These are phyloP conservation scores for Cheilosia pagana DNA, from an alignment of 2,888 invertebrate species.

Conservation along the genomic window DNA sequence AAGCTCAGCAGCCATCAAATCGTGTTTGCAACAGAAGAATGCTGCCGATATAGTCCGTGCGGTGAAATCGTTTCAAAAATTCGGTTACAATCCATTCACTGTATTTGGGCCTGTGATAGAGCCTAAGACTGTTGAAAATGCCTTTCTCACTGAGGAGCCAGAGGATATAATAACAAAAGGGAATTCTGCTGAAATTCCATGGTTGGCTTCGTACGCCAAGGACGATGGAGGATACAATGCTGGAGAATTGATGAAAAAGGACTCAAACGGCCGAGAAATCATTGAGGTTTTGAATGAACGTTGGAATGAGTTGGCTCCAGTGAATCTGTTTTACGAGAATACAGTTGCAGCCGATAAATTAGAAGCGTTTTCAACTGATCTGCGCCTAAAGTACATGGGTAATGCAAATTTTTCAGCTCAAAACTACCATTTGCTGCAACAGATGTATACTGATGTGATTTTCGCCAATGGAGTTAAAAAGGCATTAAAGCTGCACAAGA, in stretches of 20 bases:
- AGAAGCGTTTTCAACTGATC: slow-evolving; percentile 71
- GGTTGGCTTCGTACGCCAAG: slow-evolving; percentile 87
- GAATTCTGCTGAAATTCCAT: slow-evolving; percentile 87
- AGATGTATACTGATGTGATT: slow-evolving; percentile 87
- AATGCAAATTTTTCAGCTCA: slow-evolving; percentile 82
- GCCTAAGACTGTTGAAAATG: slow-evolving; percentile 83
- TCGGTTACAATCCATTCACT: slow-evolving; percentile 88
- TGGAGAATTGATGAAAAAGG: not conserved
- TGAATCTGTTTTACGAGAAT: slow-evolving; percentile 87
- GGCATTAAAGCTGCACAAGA: slow-evolving; percentile 86
- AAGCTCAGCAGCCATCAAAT: slow-evolving; percentile 85
- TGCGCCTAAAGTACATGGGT: slow-evolving; percentile 56
- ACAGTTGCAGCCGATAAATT: slow-evolving; percentile 84
- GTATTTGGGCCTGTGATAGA: slow-evolving; percentile 90
- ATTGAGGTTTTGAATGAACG: slow-evolving; percentile 86
- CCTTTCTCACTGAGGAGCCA: slow-evolving; percentile 88
- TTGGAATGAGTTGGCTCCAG: slow-evolving; percentile 84
- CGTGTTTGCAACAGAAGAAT: slow-evolving; percentile 87
- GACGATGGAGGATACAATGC: slow-evolving; percentile 91
- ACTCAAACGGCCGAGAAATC: slow-evolving; percentile 76
- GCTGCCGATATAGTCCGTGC: slow-evolving; percentile 86
- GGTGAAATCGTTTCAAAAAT: slow-evolving; percentile 81
- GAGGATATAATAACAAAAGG: slow-evolving; percentile 86
- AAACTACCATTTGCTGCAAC: slow-evolving; percentile 81
- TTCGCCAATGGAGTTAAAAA: slow-evolving; percentile 86